These are phyloP conservation scores for Chlorospingus flavigularis DNA, from an alignment of 2,797 vertebrate genomes.

Conservation along the genomic window DNA sequence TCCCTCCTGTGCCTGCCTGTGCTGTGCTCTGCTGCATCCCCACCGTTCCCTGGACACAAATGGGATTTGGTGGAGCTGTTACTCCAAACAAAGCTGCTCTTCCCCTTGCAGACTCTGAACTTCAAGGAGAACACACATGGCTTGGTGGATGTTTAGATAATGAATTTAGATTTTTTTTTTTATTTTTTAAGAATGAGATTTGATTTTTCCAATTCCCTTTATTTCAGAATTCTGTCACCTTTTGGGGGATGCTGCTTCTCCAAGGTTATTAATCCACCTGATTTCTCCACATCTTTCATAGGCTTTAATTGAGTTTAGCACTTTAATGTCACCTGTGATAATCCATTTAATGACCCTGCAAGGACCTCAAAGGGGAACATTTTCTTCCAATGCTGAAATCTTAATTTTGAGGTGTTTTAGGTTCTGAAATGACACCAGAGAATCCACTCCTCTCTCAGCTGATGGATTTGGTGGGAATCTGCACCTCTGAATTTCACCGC, in stretches of 20 bases:
- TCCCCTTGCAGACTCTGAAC: background rate
- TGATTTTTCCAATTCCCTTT: background rate
- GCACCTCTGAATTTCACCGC: background rate
- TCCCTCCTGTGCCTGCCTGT: background rate
- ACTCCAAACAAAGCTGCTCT: slow-evolving; percentile 32
- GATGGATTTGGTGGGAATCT: background rate
- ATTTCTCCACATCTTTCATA: background rate
- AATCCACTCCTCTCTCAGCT: background rate
- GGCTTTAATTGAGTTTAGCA: background rate
- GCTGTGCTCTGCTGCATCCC: background rate
- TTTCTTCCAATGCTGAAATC: background rate
- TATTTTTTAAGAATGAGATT: background rate
- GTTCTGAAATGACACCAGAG: background rate
- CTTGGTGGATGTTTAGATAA: background rate
- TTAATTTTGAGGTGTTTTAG: background rate
- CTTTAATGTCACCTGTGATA: background rate
- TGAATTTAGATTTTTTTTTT: background rate
- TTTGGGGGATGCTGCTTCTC: background rate
- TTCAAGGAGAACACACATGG: background rate
- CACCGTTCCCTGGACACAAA: background rate
- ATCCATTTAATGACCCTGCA: slow-evolving; percentile 16
- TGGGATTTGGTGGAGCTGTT: background rate
- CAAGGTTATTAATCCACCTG: slow-evolving; percentile 5
- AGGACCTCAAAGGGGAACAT: background rate
- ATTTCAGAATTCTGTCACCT: slow-evolving; percentile 16